phyloP scores from a whole-genome alignment of 2,797 vertebrate species.

The Brotula barbata region DNA sequence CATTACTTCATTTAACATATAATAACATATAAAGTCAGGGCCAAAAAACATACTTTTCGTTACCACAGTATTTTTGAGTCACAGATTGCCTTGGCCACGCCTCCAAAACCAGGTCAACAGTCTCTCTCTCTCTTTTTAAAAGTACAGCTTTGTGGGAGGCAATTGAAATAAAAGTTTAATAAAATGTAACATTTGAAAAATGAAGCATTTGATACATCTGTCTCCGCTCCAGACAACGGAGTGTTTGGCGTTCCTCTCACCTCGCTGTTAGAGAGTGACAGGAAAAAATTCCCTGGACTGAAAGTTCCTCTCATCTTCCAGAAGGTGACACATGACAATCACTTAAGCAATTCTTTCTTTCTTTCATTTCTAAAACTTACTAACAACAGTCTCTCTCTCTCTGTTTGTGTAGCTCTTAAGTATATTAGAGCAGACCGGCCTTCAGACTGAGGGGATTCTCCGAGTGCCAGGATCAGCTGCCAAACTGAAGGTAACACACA shows the following conservation, averaged over 20 bases:
- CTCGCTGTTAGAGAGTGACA: constrained; percentile 86
- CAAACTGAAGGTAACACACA: constrained; percentile 87
- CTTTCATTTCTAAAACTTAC: background rate
- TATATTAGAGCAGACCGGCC: constrained; percentile 89
- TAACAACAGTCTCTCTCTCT: constrained; percentile 30
- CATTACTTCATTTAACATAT: too few relatives aligned
- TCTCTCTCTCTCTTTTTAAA: too few relatives aligned
- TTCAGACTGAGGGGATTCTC: constrained; percentile 95
- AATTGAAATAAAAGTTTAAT: too few relatives aligned
- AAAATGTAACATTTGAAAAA: too few relatives aligned
- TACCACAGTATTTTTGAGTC: too few relatives aligned
- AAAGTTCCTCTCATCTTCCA: constrained; percentile 92
- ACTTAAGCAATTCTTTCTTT: background rate
- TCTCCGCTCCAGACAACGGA: constrained; percentile 79
- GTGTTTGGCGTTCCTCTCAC: constrained; percentile 89
- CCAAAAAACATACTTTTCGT: too few relatives aligned
- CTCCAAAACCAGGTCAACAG: too few relatives aligned
- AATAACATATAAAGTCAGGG: too few relatives aligned
- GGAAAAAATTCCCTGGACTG: constrained; percentile 85
- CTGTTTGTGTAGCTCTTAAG: constrained; percentile 82
- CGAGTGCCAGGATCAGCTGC: constrained; percentile 92
- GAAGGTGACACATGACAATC: constrained; percentile 78
- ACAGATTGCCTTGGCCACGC: too few relatives aligned
- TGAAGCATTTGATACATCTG: background rate
- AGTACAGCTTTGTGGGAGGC: too few relatives aligned